phyloP scores from a whole-genome alignment of 2,113 vertebrate genomes.

The Electrona antarctica region DNA sequence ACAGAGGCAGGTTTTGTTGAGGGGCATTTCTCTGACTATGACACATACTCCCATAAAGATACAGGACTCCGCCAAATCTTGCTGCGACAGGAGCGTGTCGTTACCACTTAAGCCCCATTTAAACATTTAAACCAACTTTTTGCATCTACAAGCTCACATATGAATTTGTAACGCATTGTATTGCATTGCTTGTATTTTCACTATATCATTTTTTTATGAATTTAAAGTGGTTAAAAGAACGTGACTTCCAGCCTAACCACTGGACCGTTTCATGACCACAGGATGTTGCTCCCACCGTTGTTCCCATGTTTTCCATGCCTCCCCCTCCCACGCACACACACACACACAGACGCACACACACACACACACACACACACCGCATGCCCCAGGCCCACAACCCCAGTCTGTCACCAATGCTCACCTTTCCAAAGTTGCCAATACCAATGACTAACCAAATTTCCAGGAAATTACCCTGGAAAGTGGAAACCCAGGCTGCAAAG shows the following conservation, averaged over 20 bases:
- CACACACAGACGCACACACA: no score
- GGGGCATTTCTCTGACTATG: slow-evolving; percentile 39
- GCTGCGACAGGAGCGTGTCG: slow-evolving; percentile 37
- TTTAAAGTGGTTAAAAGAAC: slow-evolving; percentile 21
- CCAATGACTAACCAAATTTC: slow-evolving; percentile 57
- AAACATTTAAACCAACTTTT: no score
- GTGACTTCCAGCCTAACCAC: slow-evolving; percentile 30
- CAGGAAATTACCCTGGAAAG: slow-evolving; percentile 46
- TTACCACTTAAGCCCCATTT: no score
- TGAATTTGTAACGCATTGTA: no score
- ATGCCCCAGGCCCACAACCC: neutral
- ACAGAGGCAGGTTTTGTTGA: slow-evolving; percentile 53
- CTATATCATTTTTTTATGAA: no score
- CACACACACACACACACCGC: no score
- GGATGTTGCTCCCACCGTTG: slow-evolving; percentile 41
- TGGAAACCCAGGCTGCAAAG: slow-evolving; percentile 20
- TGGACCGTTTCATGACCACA: slow-evolving; percentile 5
- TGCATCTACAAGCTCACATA: no score
- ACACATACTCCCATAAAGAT: slow-evolving; percentile 24
- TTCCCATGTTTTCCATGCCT: slow-evolving; percentile 20
- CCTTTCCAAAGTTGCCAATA: slow-evolving; percentile 58
- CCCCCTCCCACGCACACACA: slow-evolving; percentile 12
- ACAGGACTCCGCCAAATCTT: slow-evolving; percentile 38
- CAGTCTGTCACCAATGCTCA: slow-evolving; percentile 27
- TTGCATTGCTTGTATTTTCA: no score